Base-by-base conservation (phyloP, 2,113 vertebrate species). In the Microcebus tavaratra region DNA sequence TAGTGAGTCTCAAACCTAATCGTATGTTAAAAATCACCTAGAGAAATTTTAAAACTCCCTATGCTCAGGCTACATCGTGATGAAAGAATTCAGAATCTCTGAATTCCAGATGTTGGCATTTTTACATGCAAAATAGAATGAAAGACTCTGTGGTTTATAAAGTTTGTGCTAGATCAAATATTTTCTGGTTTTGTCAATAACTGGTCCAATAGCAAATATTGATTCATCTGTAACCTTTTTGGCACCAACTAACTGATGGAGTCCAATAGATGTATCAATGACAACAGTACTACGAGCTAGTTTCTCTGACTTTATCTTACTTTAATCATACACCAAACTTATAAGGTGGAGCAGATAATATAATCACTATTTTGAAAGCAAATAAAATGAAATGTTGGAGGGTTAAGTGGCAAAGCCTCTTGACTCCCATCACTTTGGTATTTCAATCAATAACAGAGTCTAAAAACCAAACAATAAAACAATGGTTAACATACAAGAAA, bases 401-500 rank as follows among this genome's bases (percentile, higher is more conserved):
- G 25, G 75, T 83, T 80, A 78, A 93, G 78, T 91, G 86, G 70
- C 68, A 34, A 13, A 79, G 76, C 59, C 95, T 93, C 86, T 94
- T 88, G 82, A 76, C 92, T 91, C 31, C 68, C 39, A 36, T 68
- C 92, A 92, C 67, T 89, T 79, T 85, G 86, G 93, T 78, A 91
- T 95, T 97, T 96, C 68, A n/a, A 65, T 90, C 75, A 42, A 57
- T 83, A 93, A 80, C 8, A 36, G 39, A 93, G 48, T 89, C 92
- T 70, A 83, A 95, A 94, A 79, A 89, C 79, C 45, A 68, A 95
- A 88, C 89, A 85, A 76, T 67, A 57, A 82, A 95, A 96, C 80
- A 68, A 87, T 83, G 34, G 73, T 36, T 63, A 80, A 91, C 67
- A 57, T 29, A 80, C 27, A 96, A 95, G 95, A 90, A 94, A 85